Evolutionary conservation across 2,888 invertebrate genomes (phyloP).

Genomic region (Drosophila siamana): DNA sequence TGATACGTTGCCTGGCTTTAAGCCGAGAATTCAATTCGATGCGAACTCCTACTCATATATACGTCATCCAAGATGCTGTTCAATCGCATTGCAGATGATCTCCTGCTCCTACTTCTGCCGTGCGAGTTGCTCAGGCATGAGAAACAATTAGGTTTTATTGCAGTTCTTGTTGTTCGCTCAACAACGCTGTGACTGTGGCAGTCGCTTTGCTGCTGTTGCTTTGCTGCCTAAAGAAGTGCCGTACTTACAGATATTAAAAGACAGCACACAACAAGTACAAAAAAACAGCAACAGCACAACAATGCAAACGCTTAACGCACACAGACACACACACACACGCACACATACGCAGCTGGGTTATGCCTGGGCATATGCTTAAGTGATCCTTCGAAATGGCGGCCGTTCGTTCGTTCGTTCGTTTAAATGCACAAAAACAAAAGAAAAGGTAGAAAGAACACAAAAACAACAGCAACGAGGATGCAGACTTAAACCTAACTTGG

Average conservation of each 20-base stretch:
- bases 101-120: neutral
- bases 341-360: too few species aligned
- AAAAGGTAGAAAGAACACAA: conserved; percentile 20
- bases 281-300: conserved; percentile 62
- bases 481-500: conserved; percentile 26
- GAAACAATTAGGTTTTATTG: conserved; percentile 69
- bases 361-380: conserved; percentile 58
- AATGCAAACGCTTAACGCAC: conserved; percentile 71
- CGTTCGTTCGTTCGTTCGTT: conserved; percentile 31
- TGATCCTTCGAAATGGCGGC: conserved; percentile 55
- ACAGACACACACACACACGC: conserved; percentile 37
- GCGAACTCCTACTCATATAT: neutral
- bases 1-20: neutral
- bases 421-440: conserved; percentile 59
- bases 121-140: conserved; percentile 32
- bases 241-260: conserved; percentile 75
- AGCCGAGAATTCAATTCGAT: neutral
- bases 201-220: conserved; percentile 6
- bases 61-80: neutral
- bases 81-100: neutral
- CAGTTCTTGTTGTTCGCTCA: conserved; percentile 5
- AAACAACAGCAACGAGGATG: conserved; percentile 16
- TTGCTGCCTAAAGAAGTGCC: conserved; percentile 60
- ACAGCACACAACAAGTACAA: conserved; percentile 56
- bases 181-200: too few species aligned